Percentiles rank a stretch among this genome's conserved stretches.
Evolutionary conservation across 2,113 vertebrate species (phyloP).

Genomic region (Thymallus thymallus): DNA sequence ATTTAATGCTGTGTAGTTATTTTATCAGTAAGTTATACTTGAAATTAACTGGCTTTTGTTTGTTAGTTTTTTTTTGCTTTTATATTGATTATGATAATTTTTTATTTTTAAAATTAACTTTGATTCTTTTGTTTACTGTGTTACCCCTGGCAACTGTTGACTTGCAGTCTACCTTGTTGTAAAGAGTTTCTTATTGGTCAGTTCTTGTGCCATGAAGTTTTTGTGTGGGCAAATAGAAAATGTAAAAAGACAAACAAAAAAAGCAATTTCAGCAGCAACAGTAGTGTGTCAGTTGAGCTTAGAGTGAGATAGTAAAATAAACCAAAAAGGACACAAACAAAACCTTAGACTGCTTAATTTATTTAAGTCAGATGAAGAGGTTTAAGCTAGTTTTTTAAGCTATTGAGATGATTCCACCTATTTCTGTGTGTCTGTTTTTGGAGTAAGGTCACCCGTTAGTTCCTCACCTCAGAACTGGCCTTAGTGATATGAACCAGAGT

Average conservation of each 20-base stretch:
- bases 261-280: constrained; percentile 74
- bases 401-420: constrained; percentile 49
- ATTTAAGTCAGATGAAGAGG: constrained; percentile 51
- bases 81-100: constrained; percentile 60
- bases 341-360: constrained; percentile 66
- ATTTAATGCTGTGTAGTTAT: constrained; percentile 84
- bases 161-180: constrained; percentile 82
- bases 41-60: constrained; percentile 77
- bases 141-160: constrained; percentile 80
- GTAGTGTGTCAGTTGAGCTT: constrained; percentile 80
- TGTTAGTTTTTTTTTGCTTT: constrained; percentile 68
- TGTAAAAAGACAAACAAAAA: constrained; percentile 56
- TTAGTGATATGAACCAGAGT: constrained; percentile 34
- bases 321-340: constrained; percentile 71
- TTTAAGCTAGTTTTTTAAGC: constrained; percentile 47
- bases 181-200: constrained; percentile 83
- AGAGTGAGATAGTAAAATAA: constrained; percentile 79
- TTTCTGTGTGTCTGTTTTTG: constrained; percentile 41
- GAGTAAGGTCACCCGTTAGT: constrained; percentile 14
- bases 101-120: constrained; percentile 63
- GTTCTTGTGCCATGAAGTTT: constrained; percentile 83
- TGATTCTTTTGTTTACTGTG: constrained; percentile 75
- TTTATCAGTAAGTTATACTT: constrained; percentile 83
- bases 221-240: constrained; percentile 79
- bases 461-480: constrained; percentile 13